Base-by-base conservation (phyloP, 1,140 invertebrate species). In the Micrasema longulum region DNA sequence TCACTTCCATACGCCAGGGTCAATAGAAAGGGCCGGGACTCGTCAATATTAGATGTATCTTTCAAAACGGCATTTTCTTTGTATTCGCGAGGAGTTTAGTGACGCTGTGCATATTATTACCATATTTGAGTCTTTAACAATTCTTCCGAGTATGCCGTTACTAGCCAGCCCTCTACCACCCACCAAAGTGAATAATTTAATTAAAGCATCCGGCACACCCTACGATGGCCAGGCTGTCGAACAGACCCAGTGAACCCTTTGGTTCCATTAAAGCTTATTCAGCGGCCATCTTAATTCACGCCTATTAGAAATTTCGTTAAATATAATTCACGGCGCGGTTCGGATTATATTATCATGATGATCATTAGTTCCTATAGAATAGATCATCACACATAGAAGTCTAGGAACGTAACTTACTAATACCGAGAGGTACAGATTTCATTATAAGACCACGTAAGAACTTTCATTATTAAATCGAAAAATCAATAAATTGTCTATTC, bases 201-300 rank as follows among this genome's bases (percentile, higher is more conserved):
- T 60, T 60, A 38, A 16, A 16, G 35, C 23, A 31, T 14, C 6
- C 22, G 36, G 55, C 55, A 41, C 55, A 38, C 55, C 55, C 55
- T 11, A 60, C 10, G 16, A 60, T 14, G 18, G 16, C 35, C 9
- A 16, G 14, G 35, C 55, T 36, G 11, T 57, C 20, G n/a, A 60
- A 20, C 12, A 41, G 16, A 14, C 55, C 7, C 35, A 12, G n/a
- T 20, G 16, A 60, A 60, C 55, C 55, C 55, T 60, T 22, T 38
- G 16, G 22, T 16, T 7, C 55, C 36, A 60, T 60, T 60, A 60
- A 60, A 38, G 18, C 35, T 18, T 41, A 60, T 60, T 60, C 55
- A 41, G 35, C 31, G 35, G 9, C 55, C 55, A 60, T 60, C 36
- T 60, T 60, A 38, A 60, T 60, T 41, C 55, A 38, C 10, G 55